These are phyloP conservation scores for Meghimatium bilineatum DNA, from an alignment of 2,888 invertebrate genomes.

Conservation along the genomic window DNA sequence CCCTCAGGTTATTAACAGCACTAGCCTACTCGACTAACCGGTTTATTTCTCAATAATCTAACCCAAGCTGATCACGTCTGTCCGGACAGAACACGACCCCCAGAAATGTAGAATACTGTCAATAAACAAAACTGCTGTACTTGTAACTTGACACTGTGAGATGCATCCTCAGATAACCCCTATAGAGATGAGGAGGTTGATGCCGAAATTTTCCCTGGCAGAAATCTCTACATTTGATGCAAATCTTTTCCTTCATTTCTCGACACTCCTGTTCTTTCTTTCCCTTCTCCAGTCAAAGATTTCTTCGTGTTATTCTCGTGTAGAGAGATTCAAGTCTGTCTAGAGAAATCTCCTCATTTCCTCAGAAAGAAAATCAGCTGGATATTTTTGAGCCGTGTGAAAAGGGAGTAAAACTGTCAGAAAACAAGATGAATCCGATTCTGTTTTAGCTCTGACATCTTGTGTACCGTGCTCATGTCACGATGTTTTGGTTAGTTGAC, in stretches of 20 bases:
- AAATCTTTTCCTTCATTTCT: not conserved
- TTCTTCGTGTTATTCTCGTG: not conserved
- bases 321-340: not conserved
- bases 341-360: not conserved
- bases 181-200: not conserved
- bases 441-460: not conserved
- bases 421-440: conserved; percentile 5
- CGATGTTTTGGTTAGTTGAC: conserved; percentile 1
- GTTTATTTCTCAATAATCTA: conserved; percentile 21
- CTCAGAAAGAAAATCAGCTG: not conserved
- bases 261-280: not conserved
- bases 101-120: not conserved
- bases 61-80: conserved; percentile 10
- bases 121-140: not conserved
- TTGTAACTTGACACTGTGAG: conserved; percentile 14
- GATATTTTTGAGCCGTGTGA: not conserved
- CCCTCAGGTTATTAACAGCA: not conserved
- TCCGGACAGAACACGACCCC: not conserved
- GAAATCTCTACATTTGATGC: not conserved
- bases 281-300: not conserved
- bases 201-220: conserved; percentile 1
- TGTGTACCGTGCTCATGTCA: not conserved
- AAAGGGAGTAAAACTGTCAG: not conserved
- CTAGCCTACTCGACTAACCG: not conserved
- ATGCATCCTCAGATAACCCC: conserved; percentile 27